A percentile compares a stretch with the other conserved stretches of the same genome.
These are phyloP conservation scores for Andrena bicolor DNA, from an alignment of 2,888 invertebrate species.

Conservation along the genomic window DNA sequence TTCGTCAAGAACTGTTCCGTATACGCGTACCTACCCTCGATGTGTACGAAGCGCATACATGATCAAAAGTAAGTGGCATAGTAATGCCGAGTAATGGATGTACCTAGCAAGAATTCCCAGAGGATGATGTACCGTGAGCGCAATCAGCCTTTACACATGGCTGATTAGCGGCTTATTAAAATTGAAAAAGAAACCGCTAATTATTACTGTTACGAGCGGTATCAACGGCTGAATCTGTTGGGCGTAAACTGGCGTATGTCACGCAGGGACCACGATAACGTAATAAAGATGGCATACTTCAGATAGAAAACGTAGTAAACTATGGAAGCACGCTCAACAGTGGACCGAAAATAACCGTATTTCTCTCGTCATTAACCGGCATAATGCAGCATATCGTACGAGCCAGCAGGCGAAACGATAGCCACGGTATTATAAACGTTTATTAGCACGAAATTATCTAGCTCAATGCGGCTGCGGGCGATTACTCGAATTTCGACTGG, in stretches of 20 bases:
- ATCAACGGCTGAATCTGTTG: conserved; percentile 72
- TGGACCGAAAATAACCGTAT: conserved; percentile 73
- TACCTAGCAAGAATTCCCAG: conserved; percentile 28
- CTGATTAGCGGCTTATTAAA: conserved; percentile 74
- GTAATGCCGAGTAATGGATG: conserved; percentile 39
- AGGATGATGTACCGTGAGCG: conserved; percentile 33
- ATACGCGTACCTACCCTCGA: conserved; percentile 2
- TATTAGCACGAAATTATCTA: conserved; percentile 62
- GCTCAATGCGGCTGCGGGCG: conserved; percentile 8
- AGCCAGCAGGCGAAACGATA: conserved; percentile 44
- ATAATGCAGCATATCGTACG: conserved; percentile 65
- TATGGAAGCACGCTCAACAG: conserved; percentile 69
- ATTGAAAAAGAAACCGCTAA: conserved; percentile 78
- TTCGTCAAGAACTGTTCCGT: conserved; percentile 13
- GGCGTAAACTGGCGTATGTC: conserved; percentile 76
- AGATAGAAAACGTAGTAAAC: conserved; percentile 79
- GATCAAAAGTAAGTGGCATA: conserved; percentile 50
- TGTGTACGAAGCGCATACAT: conserved; percentile 15
- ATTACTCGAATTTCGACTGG: conserved; percentile 34
- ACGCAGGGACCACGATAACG: conserved; percentile 76
- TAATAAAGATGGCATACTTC: conserved; percentile 80
- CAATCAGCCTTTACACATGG: conserved; percentile 38
- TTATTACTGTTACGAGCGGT: conserved; percentile 75
- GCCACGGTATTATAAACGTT: conserved; percentile 52
- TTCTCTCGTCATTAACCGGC: conserved; percentile 67